Percentiles rank a stretch among this genome's conserved stretches.
phyloP scores from a whole-genome alignment of 2,113 vertebrate genomes.

The Coracopsis vasa region DNA sequence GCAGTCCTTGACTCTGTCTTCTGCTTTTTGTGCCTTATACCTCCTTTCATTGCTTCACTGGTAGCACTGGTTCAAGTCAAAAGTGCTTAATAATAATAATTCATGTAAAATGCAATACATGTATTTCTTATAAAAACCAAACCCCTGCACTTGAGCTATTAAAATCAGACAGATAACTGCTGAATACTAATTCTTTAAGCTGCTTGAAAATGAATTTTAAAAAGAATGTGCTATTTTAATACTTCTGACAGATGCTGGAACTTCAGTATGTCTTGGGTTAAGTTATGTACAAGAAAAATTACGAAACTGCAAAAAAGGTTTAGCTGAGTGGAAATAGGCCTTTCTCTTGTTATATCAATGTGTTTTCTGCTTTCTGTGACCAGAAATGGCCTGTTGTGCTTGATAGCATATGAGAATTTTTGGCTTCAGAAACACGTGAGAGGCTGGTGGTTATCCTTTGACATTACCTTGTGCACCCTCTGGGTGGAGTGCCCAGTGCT shows the following conservation, averaged over 20 bases:
- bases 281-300: neutral
- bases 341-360: neutral
- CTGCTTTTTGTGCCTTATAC: neutral
- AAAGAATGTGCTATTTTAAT: constrained; percentile 49
- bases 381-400: neutral
- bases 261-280: constrained; percentile 4
- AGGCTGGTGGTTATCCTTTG: neutral
- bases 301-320: neutral
- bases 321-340: neutral
- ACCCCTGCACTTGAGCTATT: neutral
- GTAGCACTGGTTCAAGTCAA: neutral
- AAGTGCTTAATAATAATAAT: constrained; percentile 38
- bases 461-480: neutral
- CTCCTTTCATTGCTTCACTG: neutral
- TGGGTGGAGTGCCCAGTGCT: neutral
- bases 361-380: neutral
- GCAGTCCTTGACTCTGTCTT: neutral
- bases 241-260: neutral
- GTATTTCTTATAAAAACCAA: neutral
- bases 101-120: constrained; percentile 38
- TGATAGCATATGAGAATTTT: neutral
- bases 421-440: neutral
- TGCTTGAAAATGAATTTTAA: constrained; percentile 36
- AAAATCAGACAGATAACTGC: constrained; percentile 33
- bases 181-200: constrained; percentile 26